Evolutionary conservation across 2,113 vertebrate species (phyloP), one percentile per base, ranked within the genome.

Genomic region (Megaceryle maxima): DNA sequence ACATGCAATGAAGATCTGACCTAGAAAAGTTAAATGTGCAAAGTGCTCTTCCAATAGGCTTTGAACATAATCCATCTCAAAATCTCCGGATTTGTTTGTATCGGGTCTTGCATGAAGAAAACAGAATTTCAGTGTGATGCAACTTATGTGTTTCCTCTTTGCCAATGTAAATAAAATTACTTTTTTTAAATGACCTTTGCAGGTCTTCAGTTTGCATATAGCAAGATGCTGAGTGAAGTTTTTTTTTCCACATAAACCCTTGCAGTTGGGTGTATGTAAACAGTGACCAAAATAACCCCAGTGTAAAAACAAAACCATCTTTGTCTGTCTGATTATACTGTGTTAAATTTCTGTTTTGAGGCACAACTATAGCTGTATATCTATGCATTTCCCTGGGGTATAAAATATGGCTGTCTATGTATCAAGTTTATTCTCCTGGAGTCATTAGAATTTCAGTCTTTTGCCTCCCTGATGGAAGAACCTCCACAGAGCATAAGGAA

Each of bases 211-310:
- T 69, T 68, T 94, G 74, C 64, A 77, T 35, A 77, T 0, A 90
- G 37, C 0, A 1, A 87, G 53, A 57, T 33, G 43, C 56, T 83
- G 37, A 93, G 26, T 28, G 35, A 24, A 94, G 63, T 19, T 84
- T 88, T 81, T 93, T 95, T 87, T 89, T 87, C 72, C 69, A 76
- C 11, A 25, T 83, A 90, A 91, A 92, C 62, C 50, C 78, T 93
- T 33, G 77, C 41, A 46, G 35, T 44, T 91, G 9, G 55, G 29
- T 70, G 29, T 67, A 92, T 31, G 31, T 35, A 80, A 88, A 78
- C 43, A 91, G 28, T 63, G 62, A 77, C 66, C 28, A 64, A 82
- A 33, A 2, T 11, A 0, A 17, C 22, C 1, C 13, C 29, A 41
- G 25, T 51, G 80, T 46, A 59, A 82, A 83, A 92, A 91, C 72